Evolutionary conservation across 1,140 invertebrate species (phyloP).

Genomic region (Agrilus planipennis): DNA sequence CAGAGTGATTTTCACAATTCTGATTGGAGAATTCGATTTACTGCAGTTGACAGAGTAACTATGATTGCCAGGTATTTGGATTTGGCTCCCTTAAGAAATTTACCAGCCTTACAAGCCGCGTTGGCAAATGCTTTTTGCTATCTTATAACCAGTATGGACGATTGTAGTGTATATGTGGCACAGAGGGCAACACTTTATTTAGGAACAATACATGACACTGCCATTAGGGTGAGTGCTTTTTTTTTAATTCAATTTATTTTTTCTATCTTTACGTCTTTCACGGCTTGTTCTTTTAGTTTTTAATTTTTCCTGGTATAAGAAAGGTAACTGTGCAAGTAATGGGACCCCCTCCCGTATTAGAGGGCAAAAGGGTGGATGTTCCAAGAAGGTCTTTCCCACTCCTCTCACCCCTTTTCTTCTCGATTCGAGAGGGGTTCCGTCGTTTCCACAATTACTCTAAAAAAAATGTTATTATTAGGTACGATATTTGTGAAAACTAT

Average conservation of each 20-base stretch:
- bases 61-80: conserved; percentile 89
- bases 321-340: too few species aligned
- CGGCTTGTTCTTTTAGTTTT: too few species aligned
- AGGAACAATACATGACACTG: conserved; percentile 84
- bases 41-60: conserved; percentile 87
- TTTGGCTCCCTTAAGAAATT: conserved; percentile 69
- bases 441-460: too few species aligned
- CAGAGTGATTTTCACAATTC: conserved; percentile 85
- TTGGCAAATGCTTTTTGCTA: conserved; percentile 95
- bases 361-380: too few species aligned
- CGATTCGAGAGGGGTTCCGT: too few species aligned
- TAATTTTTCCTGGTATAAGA: too few species aligned
- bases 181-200: conserved; percentile 87
- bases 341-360: too few species aligned
- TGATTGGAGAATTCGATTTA: conserved; percentile 84
- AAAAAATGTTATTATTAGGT: too few species aligned
- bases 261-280: not conserved
- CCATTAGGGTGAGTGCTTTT: conserved; percentile 49
- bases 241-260: conserved; percentile 2
- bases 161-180: conserved; percentile 87
- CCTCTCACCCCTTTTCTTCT: too few species aligned
- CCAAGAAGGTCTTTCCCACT: too few species aligned
- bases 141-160: conserved; percentile 90
- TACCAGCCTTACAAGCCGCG: conserved; percentile 79
- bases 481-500: too few species aligned